Base-by-base conservation (phyloP, 2,888 invertebrate species). In the Hypena proboscidalis region DNA sequence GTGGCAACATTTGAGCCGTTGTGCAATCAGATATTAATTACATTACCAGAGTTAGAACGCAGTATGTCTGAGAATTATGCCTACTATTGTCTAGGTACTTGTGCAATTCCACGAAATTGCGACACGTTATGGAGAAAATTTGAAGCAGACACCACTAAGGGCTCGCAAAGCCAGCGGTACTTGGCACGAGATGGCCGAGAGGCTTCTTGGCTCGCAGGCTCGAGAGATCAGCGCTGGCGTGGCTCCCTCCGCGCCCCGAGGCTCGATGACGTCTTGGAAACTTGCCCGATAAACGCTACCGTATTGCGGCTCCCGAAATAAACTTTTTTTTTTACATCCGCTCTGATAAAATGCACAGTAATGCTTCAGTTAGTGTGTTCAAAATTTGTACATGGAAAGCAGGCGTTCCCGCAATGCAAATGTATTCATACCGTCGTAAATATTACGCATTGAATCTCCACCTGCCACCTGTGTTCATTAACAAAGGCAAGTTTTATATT, bases 261-360 rank as follows among this genome's bases (percentile, higher is more conserved):
- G 69, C 74, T 74, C 76, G 69, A 76, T 75, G 77, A 73, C 68
- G 70, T 72, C 78, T 87, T 87, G 88, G 88, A 86, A 81, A 52
- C 63, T 71, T 86, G 88, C 87, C 87, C 84, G 81, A 70, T 83
- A 80, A 79, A 74, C 72, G 66, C 58, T 69, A 70, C 77, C 77
- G 74, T 81, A 83, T 75, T 82, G 77, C 80, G 70, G 69, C 50
- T 64, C 49, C 49, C 39, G 45, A 46, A 57, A 58, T 49, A 40
- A 53, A 44, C 42, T 19, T 53, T 62, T 68, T 63, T 58, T 35
- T 17, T 6, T 31, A 32, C 26, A 10, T n/a, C 42, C 47, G 17
- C 32, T 10, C 25, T 32, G 38, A 52, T 25, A 22, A 62, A 56
- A 53, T 44, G 32, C 21, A 47, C 11, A 37, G 38, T 6, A 27